Base-by-base conservation (phyloP, 1,140 invertebrate genomes). In the Zaprionus ghesquierei region DNA sequence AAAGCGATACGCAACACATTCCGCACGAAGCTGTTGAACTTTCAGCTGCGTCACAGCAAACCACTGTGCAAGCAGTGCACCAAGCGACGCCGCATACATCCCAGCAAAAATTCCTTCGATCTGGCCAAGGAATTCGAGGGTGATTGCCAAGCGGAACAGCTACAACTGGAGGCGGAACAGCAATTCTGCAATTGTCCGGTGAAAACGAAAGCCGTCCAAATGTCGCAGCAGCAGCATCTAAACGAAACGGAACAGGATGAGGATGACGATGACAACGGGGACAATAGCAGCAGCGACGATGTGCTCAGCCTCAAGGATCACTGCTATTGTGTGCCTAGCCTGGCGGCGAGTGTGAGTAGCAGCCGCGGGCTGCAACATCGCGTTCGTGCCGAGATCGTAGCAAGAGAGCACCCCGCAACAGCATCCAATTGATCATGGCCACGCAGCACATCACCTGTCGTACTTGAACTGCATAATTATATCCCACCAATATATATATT, bases 321-420 rank as follows among this genome's bases (percentile, higher is more conserved):
- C 65, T 91, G 87, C 65, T 91, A 91, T 71, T 90, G 90, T 62
- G 89, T 91, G 44, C 90, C 90, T 73, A 91, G 90, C 65, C 68
- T 91, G 77, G 90, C 90, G 69, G 89, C 89, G 73, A 91, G 89
- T 90, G 90, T 91, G 90, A 91, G 90, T 91, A 87, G 53, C 60
- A 63, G 51, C 41, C 10, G 41, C 5, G 41, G 8, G 62, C 44
- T 12, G 18, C 35, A 8, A 41, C n/a, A 23, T 38, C 22, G 13
- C 51, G 46, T 29, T 35, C 46, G n/a, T 6, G 6, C n/a, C 35
- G 46, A 54, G 51, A 35, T 35, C 35, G 29, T 44, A 58, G 51
- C n/a, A 12, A 10, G 41, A 10, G 10, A 56, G 69, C 77, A 85
- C 63, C 49, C 53, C 18, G 59, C 62, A 73, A 63, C 53, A 61